These are phyloP conservation scores for Altica lythri DNA, from an alignment of 2,888 invertebrate genomes.

Conservation along the genomic window DNA sequence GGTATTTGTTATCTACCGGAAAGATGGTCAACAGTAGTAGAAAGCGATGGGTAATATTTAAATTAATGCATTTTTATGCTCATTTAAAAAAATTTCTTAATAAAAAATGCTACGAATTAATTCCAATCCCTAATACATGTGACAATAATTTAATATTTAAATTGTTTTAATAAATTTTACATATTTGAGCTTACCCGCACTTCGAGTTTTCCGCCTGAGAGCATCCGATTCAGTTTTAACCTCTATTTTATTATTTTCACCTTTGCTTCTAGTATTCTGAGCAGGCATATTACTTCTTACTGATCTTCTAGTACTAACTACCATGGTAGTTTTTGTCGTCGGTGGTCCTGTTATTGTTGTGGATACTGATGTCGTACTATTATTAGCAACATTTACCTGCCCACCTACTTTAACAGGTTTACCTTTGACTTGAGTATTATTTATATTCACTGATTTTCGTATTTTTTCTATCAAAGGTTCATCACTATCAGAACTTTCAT, in stretches of 20 bases:
- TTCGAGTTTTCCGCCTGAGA: constrained; percentile 67
- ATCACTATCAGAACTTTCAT: constrained; percentile 78
- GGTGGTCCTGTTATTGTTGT: constrained; percentile 19
- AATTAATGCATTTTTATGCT: too few relatives aligned
- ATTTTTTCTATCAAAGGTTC: constrained; percentile 79
- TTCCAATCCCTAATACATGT: too few relatives aligned
- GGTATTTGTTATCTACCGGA: too few relatives aligned
- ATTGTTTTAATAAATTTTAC: not conserved
- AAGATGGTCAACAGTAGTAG: too few relatives aligned
- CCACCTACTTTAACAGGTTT: constrained; percentile 29
- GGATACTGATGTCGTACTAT: constrained; percentile 30
- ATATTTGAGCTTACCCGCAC: constrained; percentile 71
- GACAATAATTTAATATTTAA: not conserved
- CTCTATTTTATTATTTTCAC: constrained; percentile 39
- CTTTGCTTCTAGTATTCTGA: constrained; percentile 54
- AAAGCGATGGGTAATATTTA: too few relatives aligned
- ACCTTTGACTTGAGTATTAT: constrained; percentile 32
- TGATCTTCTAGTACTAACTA: constrained; percentile 52
- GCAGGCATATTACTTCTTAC: constrained; percentile 50
- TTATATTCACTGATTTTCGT: constrained; percentile 54
- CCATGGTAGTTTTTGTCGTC: constrained; percentile 29
- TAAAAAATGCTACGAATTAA: too few relatives aligned
- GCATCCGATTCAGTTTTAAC: constrained; percentile 50
- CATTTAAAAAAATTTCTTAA: too few relatives aligned
- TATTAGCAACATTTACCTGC: constrained; percentile 33